phyloP scores from a whole-genome alignment of 2,797 vertebrate genomes.

The Naso thynnoides region DNA sequence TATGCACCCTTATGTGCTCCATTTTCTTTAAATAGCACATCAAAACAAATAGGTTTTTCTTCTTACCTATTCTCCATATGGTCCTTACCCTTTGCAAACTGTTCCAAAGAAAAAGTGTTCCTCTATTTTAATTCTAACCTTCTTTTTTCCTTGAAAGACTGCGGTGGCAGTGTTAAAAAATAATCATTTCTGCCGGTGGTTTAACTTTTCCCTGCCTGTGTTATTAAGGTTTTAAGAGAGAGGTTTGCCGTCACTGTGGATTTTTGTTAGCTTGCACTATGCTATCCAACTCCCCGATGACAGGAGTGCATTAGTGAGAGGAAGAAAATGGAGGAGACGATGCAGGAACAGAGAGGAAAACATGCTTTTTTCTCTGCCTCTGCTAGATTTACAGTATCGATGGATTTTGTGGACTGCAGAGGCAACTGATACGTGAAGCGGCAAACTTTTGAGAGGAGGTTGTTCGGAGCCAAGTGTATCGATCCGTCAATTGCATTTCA shows the following conservation, averaged over 20 bases:
- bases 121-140: slow-evolving; percentile 11
- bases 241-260: slow-evolving; percentile 69
- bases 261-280: slow-evolving; percentile 73
- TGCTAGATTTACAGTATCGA: slow-evolving; percentile 76
- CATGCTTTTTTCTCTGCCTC: slow-evolving; percentile 51
- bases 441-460: slow-evolving; percentile 53
- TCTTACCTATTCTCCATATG: background rate
- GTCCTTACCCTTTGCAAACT: slow-evolving; percentile 23
- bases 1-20: background rate
- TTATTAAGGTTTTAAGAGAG: slow-evolving; percentile 67
- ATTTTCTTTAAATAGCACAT: slow-evolving; percentile 7
- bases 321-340: slow-evolving; percentile 68
- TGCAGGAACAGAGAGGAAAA: slow-evolving; percentile 56
- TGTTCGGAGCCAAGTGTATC: slow-evolving; percentile 42
- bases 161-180: slow-evolving; percentile 28
- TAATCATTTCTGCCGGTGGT: slow-evolving; percentile 45
- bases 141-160: slow-evolving; percentile 19
- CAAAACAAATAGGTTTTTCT: slow-evolving; percentile 22
- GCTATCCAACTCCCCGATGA: slow-evolving; percentile 74
- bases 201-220: slow-evolving; percentile 40
- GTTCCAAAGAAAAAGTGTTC: slow-evolving; percentile 18
- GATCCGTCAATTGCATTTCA: slow-evolving; percentile 40
- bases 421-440: slow-evolving; percentile 63
- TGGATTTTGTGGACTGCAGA: slow-evolving; percentile 60
- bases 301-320: slow-evolving; percentile 76